Base-by-base conservation (phyloP, 2,113 vertebrate species). In the Pygoscelis adeliae region DNA sequence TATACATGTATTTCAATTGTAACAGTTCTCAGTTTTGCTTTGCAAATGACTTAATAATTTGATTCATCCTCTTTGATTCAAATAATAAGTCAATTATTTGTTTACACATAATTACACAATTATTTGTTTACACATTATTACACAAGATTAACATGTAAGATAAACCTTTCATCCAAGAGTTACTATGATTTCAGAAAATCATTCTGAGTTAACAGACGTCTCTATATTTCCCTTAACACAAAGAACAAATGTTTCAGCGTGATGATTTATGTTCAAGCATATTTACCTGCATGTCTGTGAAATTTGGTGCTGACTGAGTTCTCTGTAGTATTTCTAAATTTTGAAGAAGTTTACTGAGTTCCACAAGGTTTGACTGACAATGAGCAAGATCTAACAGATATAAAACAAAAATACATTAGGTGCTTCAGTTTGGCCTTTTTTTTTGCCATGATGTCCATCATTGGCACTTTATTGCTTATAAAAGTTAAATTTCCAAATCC, bases 291-390 rank as follows among this genome's bases (percentile, higher is more conserved):
- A 99, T 99, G 87, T 99, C 99, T 93, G 99, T 99, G 98, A 99
- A 99, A 97, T 99, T 99, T 66, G 99, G 99, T 8, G 99, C 99
- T 59, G 99, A 99, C 96, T 99, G 99, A 71, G 99, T 99, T 98
- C 99, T 99, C 94, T 99, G 99, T 50, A 99, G 98, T 94, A 99
- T 99, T 98, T 99, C 99, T 98, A 99, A 98, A 97, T 99, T 99
- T 98, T 99, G 99, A 96, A 99, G 98, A 88, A 99, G 98, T 96
- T 99, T 99, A 98, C 99, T 99, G 95, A 99, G 98, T 98, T 99
- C 99, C 30, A 99, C 99, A 87, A 99, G 98, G 97, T 98, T 99
- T 82, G 99, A 99, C 95, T 99, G 99, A 98, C 99, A 99, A 67
- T 99, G 98, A 63, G 99, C 98, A 52, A 99, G 99, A 97, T 99